phyloP scores from a whole-genome alignment of 2,113 vertebrate genomes.

The Cyanoramphus novaezelandiae region DNA sequence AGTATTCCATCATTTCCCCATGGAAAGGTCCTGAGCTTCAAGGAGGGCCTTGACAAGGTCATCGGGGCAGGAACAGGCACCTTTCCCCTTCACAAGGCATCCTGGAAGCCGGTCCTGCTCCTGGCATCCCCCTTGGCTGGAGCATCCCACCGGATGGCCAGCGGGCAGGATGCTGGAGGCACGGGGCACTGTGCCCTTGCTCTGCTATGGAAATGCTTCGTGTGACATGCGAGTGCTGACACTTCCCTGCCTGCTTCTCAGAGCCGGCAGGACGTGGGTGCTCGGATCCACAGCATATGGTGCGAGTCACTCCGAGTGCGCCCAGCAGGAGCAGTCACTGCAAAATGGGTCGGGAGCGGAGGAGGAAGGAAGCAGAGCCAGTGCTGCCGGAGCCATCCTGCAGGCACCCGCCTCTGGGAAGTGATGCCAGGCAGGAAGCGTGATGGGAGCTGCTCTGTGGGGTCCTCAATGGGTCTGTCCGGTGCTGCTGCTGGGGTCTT shows the following conservation, averaged over 20 bases:
- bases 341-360: background rate
- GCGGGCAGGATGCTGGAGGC: background rate
- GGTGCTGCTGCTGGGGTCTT: rapidly evolving
- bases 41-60: rapidly evolving
- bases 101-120: rapidly evolving
- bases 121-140: background rate
- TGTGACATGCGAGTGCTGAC: rapidly evolving
- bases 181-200: background rate
- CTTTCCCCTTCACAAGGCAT: rapidly evolving
- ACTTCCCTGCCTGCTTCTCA: background rate
- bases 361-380: background rate
- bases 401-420: background rate
- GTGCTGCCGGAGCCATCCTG: background rate
- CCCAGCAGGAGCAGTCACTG: background rate
- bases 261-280: background rate
- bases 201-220: rapidly evolving
- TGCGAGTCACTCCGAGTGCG: background rate
- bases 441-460: rapidly evolving
- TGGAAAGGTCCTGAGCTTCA: rapidly evolving
- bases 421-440: background rate
- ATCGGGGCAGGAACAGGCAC: background rate
- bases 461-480: rapidly evolving
- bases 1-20: background rate
- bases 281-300: background rate
- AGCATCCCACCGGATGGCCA: background rate